A percentile compares a stretch with the other conserved stretches of the same genome.
These are phyloP conservation scores for Brachypalpus laphriformis DNA, from an alignment of 2,888 invertebrate genomes.

Conservation along the genomic window DNA sequence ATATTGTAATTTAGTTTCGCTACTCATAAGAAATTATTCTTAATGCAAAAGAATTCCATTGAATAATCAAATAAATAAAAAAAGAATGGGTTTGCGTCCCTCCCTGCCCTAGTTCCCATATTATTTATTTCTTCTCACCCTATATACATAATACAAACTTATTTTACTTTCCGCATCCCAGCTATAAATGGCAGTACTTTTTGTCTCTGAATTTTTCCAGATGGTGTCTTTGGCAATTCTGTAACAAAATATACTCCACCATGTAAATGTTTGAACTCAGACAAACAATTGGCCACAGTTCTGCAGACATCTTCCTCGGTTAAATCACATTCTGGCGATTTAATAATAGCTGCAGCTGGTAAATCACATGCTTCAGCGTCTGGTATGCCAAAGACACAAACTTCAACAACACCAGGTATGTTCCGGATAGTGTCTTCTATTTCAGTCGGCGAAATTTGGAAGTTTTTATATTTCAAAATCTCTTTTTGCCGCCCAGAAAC, in stretches of 20 bases:
- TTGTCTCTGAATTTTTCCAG: conserved; percentile 79
- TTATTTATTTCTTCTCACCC: not conserved
- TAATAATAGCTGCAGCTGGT: conserved; percentile 71
- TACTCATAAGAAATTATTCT: too few species aligned
- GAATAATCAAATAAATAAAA: too few species aligned
- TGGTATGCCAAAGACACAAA: conserved; percentile 73
- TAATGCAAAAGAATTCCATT: too few species aligned
- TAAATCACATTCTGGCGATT: not conserved
- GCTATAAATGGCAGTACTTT: conserved; percentile 74
- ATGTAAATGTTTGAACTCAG: conserved; percentile 76
- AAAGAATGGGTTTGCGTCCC: too few species aligned
- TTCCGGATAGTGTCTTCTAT: conserved; percentile 72
- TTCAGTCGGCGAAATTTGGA: conserved; percentile 74
- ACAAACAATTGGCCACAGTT: not conserved
- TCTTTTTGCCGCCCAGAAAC: conserved; percentile 79
- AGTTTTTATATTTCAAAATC: conserved; percentile 73
- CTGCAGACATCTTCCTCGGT: conserved; percentile 26
- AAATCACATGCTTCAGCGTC: conserved; percentile 55
- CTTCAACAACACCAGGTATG: conserved; percentile 60
- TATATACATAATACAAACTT: not conserved
- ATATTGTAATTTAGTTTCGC: too few species aligned
- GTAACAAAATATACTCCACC: conserved; percentile 80
- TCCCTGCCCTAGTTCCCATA: too few species aligned
- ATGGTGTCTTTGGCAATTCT: conserved; percentile 79
- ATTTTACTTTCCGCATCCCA: not conserved